phyloP scores from a whole-genome alignment of 2,888 invertebrate species.

The Rhorus exstirpatorius region DNA sequence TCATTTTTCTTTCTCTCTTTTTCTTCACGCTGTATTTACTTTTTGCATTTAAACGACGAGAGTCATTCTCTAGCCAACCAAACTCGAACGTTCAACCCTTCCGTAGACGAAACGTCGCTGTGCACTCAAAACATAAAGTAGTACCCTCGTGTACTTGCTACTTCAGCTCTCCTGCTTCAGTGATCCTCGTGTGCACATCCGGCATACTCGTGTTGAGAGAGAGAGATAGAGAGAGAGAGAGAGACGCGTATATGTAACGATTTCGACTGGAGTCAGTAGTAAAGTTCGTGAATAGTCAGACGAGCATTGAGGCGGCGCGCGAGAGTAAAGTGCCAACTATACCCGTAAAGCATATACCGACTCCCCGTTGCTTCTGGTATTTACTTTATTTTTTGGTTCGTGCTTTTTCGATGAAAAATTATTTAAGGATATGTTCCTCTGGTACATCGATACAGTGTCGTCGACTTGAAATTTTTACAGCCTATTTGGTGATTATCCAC shows the following conservation, averaged over 20 bases:
- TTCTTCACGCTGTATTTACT: slow-evolving; percentile 30
- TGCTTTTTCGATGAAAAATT: too few species aligned
- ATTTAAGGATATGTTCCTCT: too few species aligned
- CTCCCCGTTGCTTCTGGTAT: too few species aligned
- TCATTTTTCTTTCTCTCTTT: slow-evolving; percentile 18
- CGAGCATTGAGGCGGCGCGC: neutral
- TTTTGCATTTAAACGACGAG: slow-evolving; percentile 58
- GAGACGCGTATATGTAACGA: too few species aligned
- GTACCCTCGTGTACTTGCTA: slow-evolving; percentile 53
- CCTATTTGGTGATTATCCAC: too few species aligned
- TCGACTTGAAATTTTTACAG: too few species aligned
- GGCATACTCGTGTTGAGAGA: slow-evolving; percentile 16
- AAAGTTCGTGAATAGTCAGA: slow-evolving; percentile 43
- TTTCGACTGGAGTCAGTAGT: slow-evolving; percentile 42
- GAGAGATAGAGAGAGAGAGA: too few species aligned
- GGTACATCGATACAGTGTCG: too few species aligned
- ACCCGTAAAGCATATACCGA: too few species aligned
- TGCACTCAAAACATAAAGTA: slow-evolving; percentile 10
- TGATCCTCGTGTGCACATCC: slow-evolving; percentile 8
- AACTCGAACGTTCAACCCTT: slow-evolving; percentile 56
- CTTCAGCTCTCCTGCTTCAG: too few species aligned
- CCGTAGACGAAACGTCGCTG: slow-evolving; percentile 37
- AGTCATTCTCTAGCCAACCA: slow-evolving; percentile 51
- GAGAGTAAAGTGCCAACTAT: too few species aligned
- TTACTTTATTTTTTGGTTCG: too few species aligned